Evolutionary conservation across 2,888 invertebrate species (phyloP), one percentile per base, ranked within the genome.

Genomic region (Perithous albicinctus): DNA sequence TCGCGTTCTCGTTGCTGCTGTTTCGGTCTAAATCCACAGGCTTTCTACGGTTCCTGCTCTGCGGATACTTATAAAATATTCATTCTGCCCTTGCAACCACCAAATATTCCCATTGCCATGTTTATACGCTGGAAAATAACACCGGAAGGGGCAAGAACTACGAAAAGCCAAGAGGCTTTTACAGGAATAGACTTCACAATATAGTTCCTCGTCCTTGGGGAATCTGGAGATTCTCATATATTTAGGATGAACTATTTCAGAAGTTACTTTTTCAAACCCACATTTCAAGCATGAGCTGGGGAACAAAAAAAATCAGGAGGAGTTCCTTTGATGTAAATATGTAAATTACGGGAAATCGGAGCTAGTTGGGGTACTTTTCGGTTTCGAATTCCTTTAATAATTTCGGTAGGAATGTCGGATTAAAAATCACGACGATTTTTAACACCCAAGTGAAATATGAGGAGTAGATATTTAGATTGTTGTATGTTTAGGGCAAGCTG

Each of bases 21-120:
- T n/a, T 29, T 29, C 54, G 6, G 4, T 64, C 29, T 3, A 2
- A 51, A 51, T 38, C 51, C 38, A 32, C 56, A 29, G 48, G 48
- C 61, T 26, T 38, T 46, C 64, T 29, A 23, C 43, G n/a, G 64
- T 66, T 66, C 46, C 43, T 26, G 29, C 29, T 35, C 35, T 32
- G n/a, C n/a, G 54, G 54, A 51, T 77, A 51, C 48, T 69, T 61
- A 61, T 76, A 26, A 77, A 70, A 70, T 61, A 77, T 77, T 77
- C 63, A 77, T 38, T 48, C 48, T 20, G 23, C 10, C n/a, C 38
- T 35, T 26, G n/a, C 38, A 63, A 41, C 56, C 32, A n/a, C 48
- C 32, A 15, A 64, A 77, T 48, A 32, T 29, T 61, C 29, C 61
- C 46, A 59, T 59, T 23, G 18, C 46, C 54, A 29, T 43, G 43